Evolutionary conservation across 2,113 vertebrate genomes (phyloP), one percentile per base, ranked within the genome.

Genomic region (Anseranas semipalmata): DNA sequence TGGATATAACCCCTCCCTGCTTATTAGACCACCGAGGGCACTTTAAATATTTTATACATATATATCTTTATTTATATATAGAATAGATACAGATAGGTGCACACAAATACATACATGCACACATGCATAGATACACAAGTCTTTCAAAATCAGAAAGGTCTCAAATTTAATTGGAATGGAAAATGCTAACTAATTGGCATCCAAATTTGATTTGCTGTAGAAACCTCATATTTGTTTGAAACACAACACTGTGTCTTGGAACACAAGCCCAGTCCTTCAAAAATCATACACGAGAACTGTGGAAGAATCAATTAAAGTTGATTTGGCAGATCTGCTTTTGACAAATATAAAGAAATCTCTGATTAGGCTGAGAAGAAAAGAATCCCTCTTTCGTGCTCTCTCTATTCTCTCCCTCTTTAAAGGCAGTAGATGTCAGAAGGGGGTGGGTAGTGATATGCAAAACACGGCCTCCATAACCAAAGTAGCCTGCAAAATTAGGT

Each of bases 401-500:
- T 96, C 96, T 97, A 96, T 97, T 92, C 97, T 95, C 90, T 95
- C 97, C 98, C 98, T 98, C 98, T 99, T 99, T 99, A 98, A 99
- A 99, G 99, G 99, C 98, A 98, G 98, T 98, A 98, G 98, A 98
- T 99, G 99, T 99, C 98, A 99, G 98, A 98, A 98, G 97, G 96
- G 98, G 98, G 98, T 98, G 98, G 98, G 98, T 98, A 98, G 99
- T 98, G 98, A 99, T 99, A 99, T 99, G 99, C 99, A 99, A 99
- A 99, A 99, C 98, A 98, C 98, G 98, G 98, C 99, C 99, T 99
- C 98, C 98, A 98, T 99, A 99, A 99, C 99, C 98, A 99, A 99
- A 99, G 99, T 99, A 99, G 99, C 98, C 98, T 98, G 99, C 99
- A 99, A 99, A 99, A 99, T 99, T 99, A 99, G 99, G 99, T 99